These are phyloP conservation scores for Nettapus auritus DNA, from an alignment of 2,113 vertebrate genomes.

Conservation along the genomic window DNA sequence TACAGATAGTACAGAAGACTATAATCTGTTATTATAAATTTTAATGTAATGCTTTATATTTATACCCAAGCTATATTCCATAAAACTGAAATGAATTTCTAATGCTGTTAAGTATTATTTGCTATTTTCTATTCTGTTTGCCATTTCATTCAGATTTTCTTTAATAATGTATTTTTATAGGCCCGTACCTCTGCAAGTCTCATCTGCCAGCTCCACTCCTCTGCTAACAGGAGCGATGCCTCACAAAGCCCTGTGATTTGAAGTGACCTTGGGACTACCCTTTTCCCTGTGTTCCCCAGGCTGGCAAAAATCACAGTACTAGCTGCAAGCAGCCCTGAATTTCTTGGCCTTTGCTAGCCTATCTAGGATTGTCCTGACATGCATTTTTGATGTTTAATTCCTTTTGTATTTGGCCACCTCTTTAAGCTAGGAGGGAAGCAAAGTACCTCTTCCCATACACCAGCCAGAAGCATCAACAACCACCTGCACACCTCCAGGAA, in stretches of 20 bases:
- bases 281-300: not conserved
- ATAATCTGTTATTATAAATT: constrained; percentile 62
- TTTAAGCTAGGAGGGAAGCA: not conserved
- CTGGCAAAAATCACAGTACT: constrained; percentile 28
- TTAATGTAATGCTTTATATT: constrained; percentile 65
- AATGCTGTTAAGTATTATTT: constrained; percentile 51
- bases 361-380: not conserved
- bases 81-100: constrained; percentile 63
- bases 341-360: not conserved
- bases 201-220: constrained; percentile 21
- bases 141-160: constrained; percentile 56
- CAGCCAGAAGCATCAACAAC: not conserved
- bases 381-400: not conserved
- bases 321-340: not conserved
- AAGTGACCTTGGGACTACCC: constrained; percentile 41
- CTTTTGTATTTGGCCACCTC: not conserved
- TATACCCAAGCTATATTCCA: constrained; percentile 49
- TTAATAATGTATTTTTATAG: constrained; percentile 66
- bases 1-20: constrained; percentile 36
- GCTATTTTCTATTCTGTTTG: constrained; percentile 52
- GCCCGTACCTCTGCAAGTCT: constrained; percentile 13
- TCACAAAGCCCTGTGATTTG: constrained; percentile 29
- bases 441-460: not conserved
- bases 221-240: not conserved
- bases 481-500: not conserved